phyloP scores from a whole-genome alignment of 2,113 vertebrate genomes.

The Felis catus region DNA sequence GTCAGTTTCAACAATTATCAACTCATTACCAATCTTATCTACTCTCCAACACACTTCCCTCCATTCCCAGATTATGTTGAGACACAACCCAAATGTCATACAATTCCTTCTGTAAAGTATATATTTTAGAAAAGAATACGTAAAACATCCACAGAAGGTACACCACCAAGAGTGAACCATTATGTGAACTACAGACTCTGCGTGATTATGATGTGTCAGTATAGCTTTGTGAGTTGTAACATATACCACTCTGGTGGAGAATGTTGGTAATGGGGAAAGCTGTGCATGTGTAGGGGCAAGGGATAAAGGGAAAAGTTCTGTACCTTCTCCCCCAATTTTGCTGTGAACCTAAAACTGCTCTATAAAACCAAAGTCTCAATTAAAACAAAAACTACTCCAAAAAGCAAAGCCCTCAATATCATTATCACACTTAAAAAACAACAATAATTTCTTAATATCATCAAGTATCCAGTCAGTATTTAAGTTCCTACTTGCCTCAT shows the following conservation, averaged over 20 bases:
- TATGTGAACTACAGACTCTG: background rate
- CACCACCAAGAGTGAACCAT: background rate
- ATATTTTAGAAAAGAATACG: background rate
- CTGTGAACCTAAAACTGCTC: background rate
- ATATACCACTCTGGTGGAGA: background rate
- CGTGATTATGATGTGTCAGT: background rate
- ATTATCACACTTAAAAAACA: background rate
- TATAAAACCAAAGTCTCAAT: background rate
- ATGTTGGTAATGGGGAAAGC: background rate
- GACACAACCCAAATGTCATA: background rate
- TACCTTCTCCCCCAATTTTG: background rate
- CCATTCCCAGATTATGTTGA: background rate
- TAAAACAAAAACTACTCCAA: background rate
- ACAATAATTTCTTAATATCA: background rate
- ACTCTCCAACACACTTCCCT: background rate
- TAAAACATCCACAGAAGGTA: background rate
- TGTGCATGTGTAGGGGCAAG: background rate
- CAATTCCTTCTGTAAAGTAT: background rate
- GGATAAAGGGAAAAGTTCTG: background rate
- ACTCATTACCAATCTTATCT: background rate
- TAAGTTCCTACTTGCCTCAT: background rate
- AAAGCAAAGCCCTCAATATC: background rate
- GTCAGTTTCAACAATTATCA: background rate
- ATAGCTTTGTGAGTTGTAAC: background rate
- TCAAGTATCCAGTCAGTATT: background rate